Conservation (phyloP, 92 coral and sea anemone species). For the Phenganax stokvisi region DNA sequence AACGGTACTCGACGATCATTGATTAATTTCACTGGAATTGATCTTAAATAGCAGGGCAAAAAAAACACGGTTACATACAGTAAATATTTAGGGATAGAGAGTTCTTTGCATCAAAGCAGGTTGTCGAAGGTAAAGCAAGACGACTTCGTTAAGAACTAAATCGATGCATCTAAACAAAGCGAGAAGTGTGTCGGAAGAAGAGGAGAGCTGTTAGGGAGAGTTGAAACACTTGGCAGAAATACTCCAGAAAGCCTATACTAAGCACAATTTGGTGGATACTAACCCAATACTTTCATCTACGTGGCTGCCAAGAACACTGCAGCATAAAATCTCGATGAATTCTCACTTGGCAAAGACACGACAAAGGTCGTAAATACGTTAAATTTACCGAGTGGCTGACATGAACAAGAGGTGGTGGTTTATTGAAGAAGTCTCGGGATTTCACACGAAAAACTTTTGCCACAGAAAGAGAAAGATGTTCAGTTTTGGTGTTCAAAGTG, state of each 20-base stretch:
- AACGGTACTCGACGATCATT: no score
- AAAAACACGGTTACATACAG: no score
- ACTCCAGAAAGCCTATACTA: background rate
- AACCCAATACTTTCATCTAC: background rate
- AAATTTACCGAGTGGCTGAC: conserved; percentile 47
- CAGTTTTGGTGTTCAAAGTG: conserved; percentile 52
- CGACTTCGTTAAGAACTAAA: no score
- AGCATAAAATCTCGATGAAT: conserved; percentile 31
- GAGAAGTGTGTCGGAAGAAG: no score
- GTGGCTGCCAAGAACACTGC: background rate
- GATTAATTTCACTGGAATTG: no score
- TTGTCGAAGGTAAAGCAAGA: no score
- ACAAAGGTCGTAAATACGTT: conserved; percentile 46
- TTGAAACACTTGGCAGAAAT: background rate
- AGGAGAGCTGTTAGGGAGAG: no score
- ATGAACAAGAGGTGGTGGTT: conserved; percentile 36
- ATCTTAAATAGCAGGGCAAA: no score
- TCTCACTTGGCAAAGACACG: conserved; percentile 34
- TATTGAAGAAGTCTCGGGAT: conserved; percentile 19
- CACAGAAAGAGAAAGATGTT: conserved; percentile 46
- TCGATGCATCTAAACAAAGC: no score
- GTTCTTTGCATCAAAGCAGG: no score
- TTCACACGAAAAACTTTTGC: conserved; percentile 10
- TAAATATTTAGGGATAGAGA: no score
- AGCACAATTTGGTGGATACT: conserved; percentile 1